Percentiles rank a stretch among this genome's conserved stretches.
Conservation (phyloP, 1,140 invertebrate genomes). For the Hylaeus volcanicus region DNA sequence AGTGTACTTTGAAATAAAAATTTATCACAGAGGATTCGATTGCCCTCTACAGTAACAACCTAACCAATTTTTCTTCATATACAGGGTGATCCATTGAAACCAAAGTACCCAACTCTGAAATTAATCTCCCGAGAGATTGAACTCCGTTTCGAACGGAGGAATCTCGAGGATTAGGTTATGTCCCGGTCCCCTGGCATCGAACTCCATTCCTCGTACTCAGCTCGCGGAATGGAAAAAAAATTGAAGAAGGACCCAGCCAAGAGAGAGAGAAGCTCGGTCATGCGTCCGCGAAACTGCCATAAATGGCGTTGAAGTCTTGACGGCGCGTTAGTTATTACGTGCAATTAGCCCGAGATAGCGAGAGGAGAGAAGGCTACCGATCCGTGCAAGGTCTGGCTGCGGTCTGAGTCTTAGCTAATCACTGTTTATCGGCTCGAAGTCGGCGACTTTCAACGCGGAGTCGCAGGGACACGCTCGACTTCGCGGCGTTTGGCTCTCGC, state of each 20-base stretch:
- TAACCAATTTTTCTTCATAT: no score
- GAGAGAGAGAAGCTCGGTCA: conserved; percentile 42
- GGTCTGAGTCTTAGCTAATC: conserved; percentile 72
- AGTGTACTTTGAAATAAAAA: no score
- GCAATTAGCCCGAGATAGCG: conserved; percentile 68
- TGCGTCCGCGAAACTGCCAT: conserved; percentile 58
- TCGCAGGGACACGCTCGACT: conserved; percentile 1
- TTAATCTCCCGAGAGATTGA: no score
- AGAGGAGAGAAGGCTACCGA: conserved; percentile 66
- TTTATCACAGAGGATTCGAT: no score
- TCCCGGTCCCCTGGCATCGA: no score
- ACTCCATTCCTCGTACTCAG: no score
- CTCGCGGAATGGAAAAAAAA: conserved; percentile 2
- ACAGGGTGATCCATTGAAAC: no score
- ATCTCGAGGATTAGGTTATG: no score
- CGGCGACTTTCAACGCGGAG: conserved; percentile 27
- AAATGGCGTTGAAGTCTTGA: conserved; percentile 67
- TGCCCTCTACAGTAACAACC: no score
- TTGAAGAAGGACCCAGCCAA: not conserved
- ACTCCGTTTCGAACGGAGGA: no score
- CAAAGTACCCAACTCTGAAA: no score
- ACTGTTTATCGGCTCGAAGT: conserved; percentile 57
- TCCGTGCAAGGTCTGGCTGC: conserved; percentile 72
- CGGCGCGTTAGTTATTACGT: conserved; percentile 70
- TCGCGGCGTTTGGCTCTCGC: not conserved